Evolutionary conservation across 2,888 invertebrate species (phyloP).

Genomic region (Pristionchus exspectatus): DNA sequence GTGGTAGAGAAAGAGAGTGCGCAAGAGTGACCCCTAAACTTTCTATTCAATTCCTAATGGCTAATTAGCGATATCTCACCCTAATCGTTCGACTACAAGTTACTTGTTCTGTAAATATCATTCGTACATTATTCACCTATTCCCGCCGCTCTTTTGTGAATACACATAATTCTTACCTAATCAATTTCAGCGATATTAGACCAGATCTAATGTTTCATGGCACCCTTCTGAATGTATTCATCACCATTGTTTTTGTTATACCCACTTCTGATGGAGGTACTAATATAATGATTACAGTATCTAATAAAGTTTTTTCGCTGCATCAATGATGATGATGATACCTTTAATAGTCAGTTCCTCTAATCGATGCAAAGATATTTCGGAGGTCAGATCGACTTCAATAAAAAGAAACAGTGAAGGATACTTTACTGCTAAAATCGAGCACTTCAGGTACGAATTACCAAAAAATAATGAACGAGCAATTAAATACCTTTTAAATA

Average conservation of each 20-base stretch:
- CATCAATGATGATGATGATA: too few species aligned
- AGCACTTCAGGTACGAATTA: not conserved
- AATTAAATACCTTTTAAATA: not conserved
- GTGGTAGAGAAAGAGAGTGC: not conserved
- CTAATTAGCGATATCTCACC: too few species aligned
- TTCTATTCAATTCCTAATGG: not conserved
- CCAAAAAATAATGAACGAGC: too few species aligned
- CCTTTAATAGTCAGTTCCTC: too few species aligned
- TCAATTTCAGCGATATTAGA: too few species aligned
- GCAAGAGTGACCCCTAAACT: not conserved
- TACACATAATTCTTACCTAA: too few species aligned
- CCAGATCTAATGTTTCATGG: not conserved
- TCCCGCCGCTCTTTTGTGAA: too few species aligned
- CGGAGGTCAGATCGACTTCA: not conserved
- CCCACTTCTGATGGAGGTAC: not conserved
- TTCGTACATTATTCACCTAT: too few species aligned
- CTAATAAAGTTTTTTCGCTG: too few species aligned
- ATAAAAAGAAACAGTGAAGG: not conserved
- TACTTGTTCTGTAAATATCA: too few species aligned
- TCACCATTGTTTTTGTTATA: not conserved
- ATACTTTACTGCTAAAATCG: not conserved
- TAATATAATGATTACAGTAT: not conserved
- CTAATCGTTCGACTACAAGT: too few species aligned
- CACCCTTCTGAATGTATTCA: not conserved
- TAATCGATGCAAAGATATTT: not conserved